These are phyloP conservation scores for Xenops minutus DNA, from an alignment of 2,797 vertebrate genomes.

Conservation along the genomic window DNA sequence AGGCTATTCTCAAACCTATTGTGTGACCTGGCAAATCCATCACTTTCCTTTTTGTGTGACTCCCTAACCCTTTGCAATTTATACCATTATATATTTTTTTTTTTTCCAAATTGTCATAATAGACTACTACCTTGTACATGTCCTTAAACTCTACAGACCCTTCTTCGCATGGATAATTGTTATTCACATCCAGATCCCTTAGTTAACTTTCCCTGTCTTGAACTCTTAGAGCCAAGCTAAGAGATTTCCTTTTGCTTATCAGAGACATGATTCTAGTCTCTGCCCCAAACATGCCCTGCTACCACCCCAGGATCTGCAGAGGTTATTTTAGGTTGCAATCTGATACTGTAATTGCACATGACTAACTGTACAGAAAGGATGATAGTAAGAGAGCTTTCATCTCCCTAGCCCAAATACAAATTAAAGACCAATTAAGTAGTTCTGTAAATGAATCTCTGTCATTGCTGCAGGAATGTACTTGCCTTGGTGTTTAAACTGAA, in stretches of 20 bases:
- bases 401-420: neutral
- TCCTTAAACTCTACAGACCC: neutral
- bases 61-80: neutral
- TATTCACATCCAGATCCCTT: neutral
- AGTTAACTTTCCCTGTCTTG: neutral
- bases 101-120: neutral
- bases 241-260: neutral
- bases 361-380: neutral
- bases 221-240: neutral
- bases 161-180: neutral
- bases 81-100: neutral
- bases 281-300: neutral
- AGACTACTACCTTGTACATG: neutral
- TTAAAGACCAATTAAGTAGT: neutral
- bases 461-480: neutral
- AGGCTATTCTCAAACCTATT: neutral
- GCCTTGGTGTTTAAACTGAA: neutral
- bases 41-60: neutral
- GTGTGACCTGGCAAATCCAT: neutral
- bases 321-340: neutral
- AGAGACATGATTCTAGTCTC: neutral
- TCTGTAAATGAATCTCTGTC: neutral
- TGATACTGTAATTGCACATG: neutral
- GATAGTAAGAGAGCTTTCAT: neutral
- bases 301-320: neutral